Percentiles rank a stretch among this genome's conserved stretches.
These are phyloP conservation scores for Girardinichthys multiradiatus DNA, from an alignment of 2,113 vertebrate species.

Conservation along the genomic window DNA sequence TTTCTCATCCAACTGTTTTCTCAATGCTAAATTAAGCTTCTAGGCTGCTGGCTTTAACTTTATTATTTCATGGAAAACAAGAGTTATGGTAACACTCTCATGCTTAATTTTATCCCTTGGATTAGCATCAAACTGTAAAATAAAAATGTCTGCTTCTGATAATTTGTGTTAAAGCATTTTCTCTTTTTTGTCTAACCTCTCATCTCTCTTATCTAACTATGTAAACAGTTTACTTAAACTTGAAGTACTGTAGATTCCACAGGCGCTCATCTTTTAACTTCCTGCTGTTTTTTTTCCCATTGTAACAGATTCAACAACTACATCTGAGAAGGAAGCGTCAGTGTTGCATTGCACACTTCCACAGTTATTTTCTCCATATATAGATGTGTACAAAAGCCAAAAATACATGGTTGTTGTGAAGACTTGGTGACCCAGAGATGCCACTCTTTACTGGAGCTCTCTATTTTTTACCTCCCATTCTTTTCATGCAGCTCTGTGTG, in stretches of 20 bases:
- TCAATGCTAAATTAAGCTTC: no score
- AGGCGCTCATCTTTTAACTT: neutral
- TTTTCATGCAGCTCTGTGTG: neutral
- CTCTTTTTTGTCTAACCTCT: neutral
- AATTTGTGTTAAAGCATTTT: neutral
- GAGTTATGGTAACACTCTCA: no score
- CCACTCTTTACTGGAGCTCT: neutral
- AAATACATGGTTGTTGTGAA: neutral
- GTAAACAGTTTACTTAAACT: slow-evolving; percentile 2
- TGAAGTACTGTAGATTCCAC: neutral
- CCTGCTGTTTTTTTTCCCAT: neutral
- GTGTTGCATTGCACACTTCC: neutral
- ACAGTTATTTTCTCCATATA: neutral
- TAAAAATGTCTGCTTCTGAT: no score
- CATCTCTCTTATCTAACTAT: neutral
- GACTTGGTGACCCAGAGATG: neutral
- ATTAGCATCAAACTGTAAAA: no score
- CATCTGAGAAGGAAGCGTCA: neutral
- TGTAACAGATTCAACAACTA: neutral
- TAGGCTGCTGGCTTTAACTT: no score
- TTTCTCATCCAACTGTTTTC: no score
- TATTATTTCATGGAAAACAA: no score
- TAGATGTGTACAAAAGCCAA: neutral
- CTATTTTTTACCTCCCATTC: neutral
- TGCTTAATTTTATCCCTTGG: no score